Evolutionary conservation across 2,888 invertebrate genomes (phyloP).

Genomic region (Rhyacophila evoluta): DNA sequence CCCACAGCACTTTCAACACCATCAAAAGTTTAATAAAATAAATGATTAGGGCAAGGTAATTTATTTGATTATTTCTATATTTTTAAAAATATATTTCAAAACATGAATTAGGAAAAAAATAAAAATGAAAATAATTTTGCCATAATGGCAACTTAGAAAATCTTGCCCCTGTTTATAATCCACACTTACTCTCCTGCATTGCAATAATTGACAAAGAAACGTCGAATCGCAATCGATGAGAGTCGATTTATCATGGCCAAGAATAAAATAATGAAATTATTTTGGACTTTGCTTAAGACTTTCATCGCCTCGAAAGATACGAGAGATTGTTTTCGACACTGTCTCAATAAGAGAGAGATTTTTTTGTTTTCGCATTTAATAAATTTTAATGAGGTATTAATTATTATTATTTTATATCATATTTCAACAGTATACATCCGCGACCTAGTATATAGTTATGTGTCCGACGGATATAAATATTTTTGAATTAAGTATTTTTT

Average conservation of each 20-base stretch:
- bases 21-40: no score
- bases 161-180: not conserved
- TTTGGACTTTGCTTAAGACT: not conserved
- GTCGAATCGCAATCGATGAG: slow-evolving; percentile 34
- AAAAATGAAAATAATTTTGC: not conserved
- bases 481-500: no score
- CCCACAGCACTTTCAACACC: no score
- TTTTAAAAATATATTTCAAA: no score
- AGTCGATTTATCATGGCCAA: slow-evolving; percentile 33
- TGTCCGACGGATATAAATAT: no score
- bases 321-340: slow-evolving; percentile 11
- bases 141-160: not conserved
- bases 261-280: slow-evolving; percentile 5
- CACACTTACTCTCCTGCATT: not conserved
- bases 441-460: no score
- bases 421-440: no score
- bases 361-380: not conserved
- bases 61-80: no score
- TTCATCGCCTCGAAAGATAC: slow-evolving; percentile 12
- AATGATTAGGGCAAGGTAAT: no score
- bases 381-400: not conserved
- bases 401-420: no score
- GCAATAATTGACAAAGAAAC: slow-evolving; percentile 39
- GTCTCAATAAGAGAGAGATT: not conserved
- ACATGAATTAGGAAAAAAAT: no score